Evolutionary conservation across 2,888 invertebrate genomes (phyloP).

Genomic region (Tyria jacobaeae): DNA sequence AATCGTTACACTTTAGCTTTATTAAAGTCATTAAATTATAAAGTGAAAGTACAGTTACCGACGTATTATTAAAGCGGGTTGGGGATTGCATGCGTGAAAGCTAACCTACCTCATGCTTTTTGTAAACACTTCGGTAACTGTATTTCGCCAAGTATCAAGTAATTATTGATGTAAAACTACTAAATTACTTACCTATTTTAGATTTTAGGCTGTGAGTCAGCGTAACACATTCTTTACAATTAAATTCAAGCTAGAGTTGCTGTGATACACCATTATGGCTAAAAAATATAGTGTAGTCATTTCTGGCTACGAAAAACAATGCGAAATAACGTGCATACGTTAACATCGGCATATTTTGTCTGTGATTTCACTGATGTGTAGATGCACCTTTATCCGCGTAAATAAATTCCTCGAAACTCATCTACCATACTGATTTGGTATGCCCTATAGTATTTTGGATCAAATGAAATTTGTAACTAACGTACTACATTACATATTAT

Average conservation of each 20-base stretch:
- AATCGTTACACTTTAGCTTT: conserved; percentile 72
- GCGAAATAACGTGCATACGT: conserved; percentile 49
- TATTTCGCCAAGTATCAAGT: conserved; percentile 67
- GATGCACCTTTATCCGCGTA: conserved; percentile 60
- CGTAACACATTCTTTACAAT: conserved; percentile 81
- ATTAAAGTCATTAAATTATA: conserved; percentile 50
- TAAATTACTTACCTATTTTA: conserved; percentile 75
- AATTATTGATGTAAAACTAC: conserved; percentile 67
- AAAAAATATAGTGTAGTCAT: conserved; percentile 77
- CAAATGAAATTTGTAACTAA: conserved; percentile 49
- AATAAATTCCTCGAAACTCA: conserved; percentile 39
- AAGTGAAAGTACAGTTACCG: conserved; percentile 47
- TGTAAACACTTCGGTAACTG: conserved; percentile 42
- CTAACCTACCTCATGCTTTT: conserved; percentile 23
- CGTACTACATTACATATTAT: conserved; percentile 31
- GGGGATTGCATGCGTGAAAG: background rate
- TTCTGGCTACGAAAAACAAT: conserved; percentile 70
- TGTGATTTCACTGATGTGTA: conserved; percentile 77
- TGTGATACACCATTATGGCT: conserved; percentile 85
- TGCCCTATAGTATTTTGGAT: conserved; percentile 53
- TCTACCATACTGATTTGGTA: conserved; percentile 44
- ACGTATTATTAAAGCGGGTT: conserved; percentile 27
- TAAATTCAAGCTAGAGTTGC: conserved; percentile 85
- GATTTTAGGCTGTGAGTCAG: conserved; percentile 84
- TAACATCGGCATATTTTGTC: conserved; percentile 70